These are phyloP conservation scores for Plutella xylostella DNA, from an alignment of 2,888 invertebrate genomes.

Conservation along the genomic window DNA sequence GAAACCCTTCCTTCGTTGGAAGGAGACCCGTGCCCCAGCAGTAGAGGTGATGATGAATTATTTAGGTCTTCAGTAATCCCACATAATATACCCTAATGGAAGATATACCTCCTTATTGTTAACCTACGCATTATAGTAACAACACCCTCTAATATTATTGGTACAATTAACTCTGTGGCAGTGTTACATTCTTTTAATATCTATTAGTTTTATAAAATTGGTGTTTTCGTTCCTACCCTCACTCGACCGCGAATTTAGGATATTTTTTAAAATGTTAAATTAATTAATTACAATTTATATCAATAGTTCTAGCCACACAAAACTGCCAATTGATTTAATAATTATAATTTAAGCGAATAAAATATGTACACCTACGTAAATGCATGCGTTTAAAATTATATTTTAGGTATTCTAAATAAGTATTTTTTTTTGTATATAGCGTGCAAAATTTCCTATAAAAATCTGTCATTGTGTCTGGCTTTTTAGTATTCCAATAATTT, in stretches of 20 bases:
- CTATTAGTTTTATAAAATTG: conserved; percentile 13
- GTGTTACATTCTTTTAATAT: conserved; percentile 13
- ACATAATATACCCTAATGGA: conserved; percentile 14
- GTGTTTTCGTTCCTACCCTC: conserved; percentile 13
- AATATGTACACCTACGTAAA: neutral
- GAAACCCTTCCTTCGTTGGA: too few relatives aligned
- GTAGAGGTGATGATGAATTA: too few relatives aligned
- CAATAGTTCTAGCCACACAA: too few relatives aligned
- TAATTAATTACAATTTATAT: too few relatives aligned
- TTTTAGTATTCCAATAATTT: too few relatives aligned
- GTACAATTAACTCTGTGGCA: conserved; percentile 19
- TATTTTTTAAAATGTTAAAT: neutral
- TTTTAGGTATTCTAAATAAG: too few relatives aligned
- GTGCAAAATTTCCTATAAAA: neutral
- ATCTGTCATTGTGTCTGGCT: too few relatives aligned
- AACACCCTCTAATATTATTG: conserved; percentile 8
- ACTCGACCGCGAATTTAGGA: conserved; percentile 9
- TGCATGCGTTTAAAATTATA: neutral
- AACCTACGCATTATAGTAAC: conserved; percentile 6
- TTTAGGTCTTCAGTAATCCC: too few relatives aligned
- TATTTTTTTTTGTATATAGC: too few relatives aligned
- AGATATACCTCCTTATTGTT: conserved; percentile 12
- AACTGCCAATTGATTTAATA: conserved; percentile 15
- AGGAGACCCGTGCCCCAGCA: too few relatives aligned
- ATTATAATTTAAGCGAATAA: neutral